Conservation (phyloP, 2,888 invertebrate species). For the Peribatodes rhomboidaria region DNA sequence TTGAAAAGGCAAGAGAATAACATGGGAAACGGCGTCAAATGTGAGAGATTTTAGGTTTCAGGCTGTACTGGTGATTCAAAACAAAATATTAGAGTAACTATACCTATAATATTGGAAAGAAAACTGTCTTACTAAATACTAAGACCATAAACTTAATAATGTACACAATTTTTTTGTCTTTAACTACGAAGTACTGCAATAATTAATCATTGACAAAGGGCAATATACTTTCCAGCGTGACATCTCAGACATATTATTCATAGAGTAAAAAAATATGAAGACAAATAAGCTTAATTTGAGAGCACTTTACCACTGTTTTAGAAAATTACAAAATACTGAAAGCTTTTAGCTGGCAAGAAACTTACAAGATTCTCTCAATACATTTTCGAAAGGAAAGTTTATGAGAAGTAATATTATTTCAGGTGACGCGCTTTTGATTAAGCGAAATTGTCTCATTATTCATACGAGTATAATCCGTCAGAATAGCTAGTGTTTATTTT, state of each 20-base stretch:
- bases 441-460: conserved; percentile 3
- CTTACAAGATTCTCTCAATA: neutral
- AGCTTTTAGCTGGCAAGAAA: conserved; percentile 20
- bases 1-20: conserved; percentile 35
- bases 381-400: conserved; percentile 1
- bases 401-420: conserved; percentile 9
- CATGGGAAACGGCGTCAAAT: neutral
- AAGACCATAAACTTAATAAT: neutral
- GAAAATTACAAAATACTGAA: conserved; percentile 9
- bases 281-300: neutral
- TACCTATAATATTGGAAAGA: neutral
- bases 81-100: neutral
- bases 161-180: neutral
- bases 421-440: conserved; percentile 1
- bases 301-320: conserved; percentile 6
- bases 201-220: neutral
- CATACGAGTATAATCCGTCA: neutral
- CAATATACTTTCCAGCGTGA: neutral
- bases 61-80: neutral
- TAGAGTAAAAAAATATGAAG: neutral
- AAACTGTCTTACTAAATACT: neutral
- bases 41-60: neutral
- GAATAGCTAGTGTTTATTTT: neutral
- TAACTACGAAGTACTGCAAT: neutral
- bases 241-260: neutral